Evolutionary conservation across 1,140 invertebrate species (phyloP).

Genomic region (Thaumetopoea pityocampa): DNA sequence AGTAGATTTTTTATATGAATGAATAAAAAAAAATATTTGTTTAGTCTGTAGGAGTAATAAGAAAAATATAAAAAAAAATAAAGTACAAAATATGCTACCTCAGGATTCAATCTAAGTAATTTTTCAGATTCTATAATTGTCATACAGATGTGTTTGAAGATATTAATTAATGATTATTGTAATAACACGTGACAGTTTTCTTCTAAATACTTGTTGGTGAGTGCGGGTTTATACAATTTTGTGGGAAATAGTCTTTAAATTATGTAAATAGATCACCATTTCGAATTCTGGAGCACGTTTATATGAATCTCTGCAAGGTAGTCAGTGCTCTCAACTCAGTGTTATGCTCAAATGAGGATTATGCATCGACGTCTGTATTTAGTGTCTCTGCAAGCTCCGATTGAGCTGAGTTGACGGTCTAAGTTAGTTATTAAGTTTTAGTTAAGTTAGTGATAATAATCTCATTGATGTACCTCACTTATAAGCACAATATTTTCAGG

Average conservation of each 20-base stretch:
- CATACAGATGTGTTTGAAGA: slow-evolving; percentile 38
- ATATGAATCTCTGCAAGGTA: slow-evolving; percentile 70
- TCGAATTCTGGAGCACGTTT: slow-evolving; percentile 30
- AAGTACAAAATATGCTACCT: slow-evolving; percentile 76
- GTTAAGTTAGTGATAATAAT: slow-evolving; percentile 69
- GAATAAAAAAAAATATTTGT: slow-evolving; percentile 50
- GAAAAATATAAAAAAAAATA: slow-evolving; percentile 59
- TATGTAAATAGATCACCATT: slow-evolving; percentile 24
- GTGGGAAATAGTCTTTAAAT: slow-evolving; percentile 25
- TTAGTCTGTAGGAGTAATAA: slow-evolving; percentile 50
- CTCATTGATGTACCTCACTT: slow-evolving; percentile 70
- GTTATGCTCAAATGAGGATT: slow-evolving; percentile 24
- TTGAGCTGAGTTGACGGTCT: slow-evolving; percentile 43
- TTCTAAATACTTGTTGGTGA: slow-evolving; percentile 13
- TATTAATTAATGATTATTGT: slow-evolving; percentile 29
- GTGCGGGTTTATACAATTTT: slow-evolving; percentile 26
- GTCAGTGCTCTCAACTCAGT: slow-evolving; percentile 48
- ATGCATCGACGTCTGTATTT: slow-evolving; percentile 18
- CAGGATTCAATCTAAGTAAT: slow-evolving; percentile 67
- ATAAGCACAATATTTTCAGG: slow-evolving; percentile 36
- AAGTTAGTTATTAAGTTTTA: slow-evolving; percentile 60
- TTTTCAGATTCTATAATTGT: slow-evolving; percentile 37
- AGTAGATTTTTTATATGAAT: slow-evolving; percentile 72
- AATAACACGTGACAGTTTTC: slow-evolving; percentile 24
- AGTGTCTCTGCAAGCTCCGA: slow-evolving; percentile 11